Evolutionary conservation across 2,888 invertebrate species (phyloP).

Genomic region (Plutella xylostella): DNA sequence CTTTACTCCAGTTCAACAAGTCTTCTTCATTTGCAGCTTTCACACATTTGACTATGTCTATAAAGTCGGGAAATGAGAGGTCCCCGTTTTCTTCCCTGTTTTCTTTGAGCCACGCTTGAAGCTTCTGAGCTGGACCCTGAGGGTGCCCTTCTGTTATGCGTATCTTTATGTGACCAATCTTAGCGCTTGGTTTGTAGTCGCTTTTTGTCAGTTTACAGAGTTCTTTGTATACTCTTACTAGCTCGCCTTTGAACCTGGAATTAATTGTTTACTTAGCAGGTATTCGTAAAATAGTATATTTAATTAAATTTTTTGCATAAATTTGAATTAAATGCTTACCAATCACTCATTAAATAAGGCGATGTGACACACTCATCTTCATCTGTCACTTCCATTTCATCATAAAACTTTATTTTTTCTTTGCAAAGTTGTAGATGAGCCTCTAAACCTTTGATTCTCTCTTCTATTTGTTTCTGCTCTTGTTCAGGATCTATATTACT

Average conservation of each 20-base stretch:
- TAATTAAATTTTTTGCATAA: background rate
- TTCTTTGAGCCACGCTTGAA: constrained; percentile 37
- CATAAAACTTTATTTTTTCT: constrained; percentile 16
- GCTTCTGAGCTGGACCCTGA: constrained; percentile 33
- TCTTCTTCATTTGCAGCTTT: constrained; percentile 26
- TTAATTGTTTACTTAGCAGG: background rate
- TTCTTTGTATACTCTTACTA: constrained; percentile 33
- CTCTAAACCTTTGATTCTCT: background rate
- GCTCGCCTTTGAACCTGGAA: constrained; percentile 32
- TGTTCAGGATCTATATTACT: background rate
- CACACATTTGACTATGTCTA: constrained; percentile 49
- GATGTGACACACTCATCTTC: constrained; percentile 25
- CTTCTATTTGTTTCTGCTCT: background rate
- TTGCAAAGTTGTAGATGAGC: constrained; percentile 14
- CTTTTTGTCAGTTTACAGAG: constrained; percentile 31
- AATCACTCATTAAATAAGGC: constrained; percentile 29
- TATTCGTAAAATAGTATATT: background rate
- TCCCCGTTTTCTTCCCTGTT: constrained; percentile 31
- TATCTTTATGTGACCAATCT: background rate
- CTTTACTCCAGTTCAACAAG: constrained; percentile 28
- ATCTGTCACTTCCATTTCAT: constrained; percentile 29
- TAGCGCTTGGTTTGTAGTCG: constrained; percentile 1
- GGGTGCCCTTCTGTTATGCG: constrained; percentile 8
- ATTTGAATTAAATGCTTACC: constrained; percentile 23
- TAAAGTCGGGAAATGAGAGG: constrained; percentile 57